phyloP scores from a whole-genome alignment of 2,888 invertebrate genomes.

The Sisyra nigra region DNA sequence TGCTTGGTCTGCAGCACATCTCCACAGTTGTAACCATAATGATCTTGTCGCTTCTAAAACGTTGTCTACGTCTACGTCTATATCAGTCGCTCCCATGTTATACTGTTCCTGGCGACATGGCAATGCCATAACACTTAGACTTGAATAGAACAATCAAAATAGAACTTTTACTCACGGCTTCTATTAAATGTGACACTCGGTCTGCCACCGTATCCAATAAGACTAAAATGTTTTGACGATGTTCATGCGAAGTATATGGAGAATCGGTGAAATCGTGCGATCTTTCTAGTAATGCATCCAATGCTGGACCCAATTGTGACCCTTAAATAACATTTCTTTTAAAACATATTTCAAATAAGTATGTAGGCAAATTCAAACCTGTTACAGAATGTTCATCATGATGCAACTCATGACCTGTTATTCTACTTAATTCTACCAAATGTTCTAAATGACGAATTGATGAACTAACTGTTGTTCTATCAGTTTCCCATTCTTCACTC shows the following conservation, averaged over 20 bases:
- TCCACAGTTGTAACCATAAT: conserved; percentile 8
- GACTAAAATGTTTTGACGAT: conserved; percentile 86
- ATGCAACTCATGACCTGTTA: conserved; percentile 32
- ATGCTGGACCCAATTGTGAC: conserved; percentile 36
- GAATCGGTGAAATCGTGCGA: conserved; percentile 99
- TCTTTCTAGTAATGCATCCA: conserved; percentile 85
- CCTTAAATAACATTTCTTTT: conserved; percentile 12
- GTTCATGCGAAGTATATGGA: conserved; percentile 94
- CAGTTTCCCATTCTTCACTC: conserved; percentile 45
- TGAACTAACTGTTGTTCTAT: conserved; percentile 56
- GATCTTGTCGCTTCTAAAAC: conserved; percentile 7
- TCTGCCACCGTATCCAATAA: conserved; percentile 24
- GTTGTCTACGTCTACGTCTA: conserved; percentile 7
- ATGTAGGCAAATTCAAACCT: neutral
- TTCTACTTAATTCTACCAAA: conserved; percentile 70
- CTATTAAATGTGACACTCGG: conserved; percentile 7
- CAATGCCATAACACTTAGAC: too few relatives aligned
- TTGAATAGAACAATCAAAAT: too few relatives aligned
- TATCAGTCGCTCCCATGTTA: conserved; percentile 6
- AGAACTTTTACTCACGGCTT: conserved; percentile 6
- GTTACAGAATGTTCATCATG: conserved; percentile 3
- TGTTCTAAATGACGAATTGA: conserved; percentile 74
- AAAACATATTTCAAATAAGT: neutral
- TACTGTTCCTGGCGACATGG: conserved; percentile 2
- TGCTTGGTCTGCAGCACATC: conserved; percentile 21